Evolutionary conservation across 2,113 vertebrate genomes (phyloP), one percentile per base, ranked within the genome.

Genomic region (crab-eating macaque (Macaca fascicularis)): DNA sequence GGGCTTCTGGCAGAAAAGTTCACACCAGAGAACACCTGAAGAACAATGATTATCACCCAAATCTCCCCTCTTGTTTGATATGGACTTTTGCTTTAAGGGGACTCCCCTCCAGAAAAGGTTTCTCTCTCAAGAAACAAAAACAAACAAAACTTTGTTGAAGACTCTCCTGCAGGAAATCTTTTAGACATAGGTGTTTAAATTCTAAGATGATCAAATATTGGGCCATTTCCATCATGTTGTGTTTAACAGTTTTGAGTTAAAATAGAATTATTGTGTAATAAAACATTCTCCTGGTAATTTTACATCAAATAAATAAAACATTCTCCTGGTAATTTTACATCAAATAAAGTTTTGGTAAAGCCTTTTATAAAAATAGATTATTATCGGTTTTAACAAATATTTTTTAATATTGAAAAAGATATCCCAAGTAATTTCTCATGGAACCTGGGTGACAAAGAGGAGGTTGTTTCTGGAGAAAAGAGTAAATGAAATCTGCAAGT

Each of bases 151-250:
- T 13, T 52, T 92, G 17, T 25, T 95, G 30, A 69, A 80, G 25
- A 0, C 83, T 94, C 48, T 70, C 3, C 2, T 79, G 13, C 11
- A 69, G 48, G 82, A 78, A 95, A 55, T n/a, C 38, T 61, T 84
- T 55, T 55, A 86, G 52, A 45, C 64, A 9, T 17, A 20, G 23
- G 30, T 11, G 72, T 59, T 94, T 80, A 80, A 80, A 84, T 94
- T 93, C 43, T 87, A 93, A 92, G 38, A 70, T 59, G 19, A 90
- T 93, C 8, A 88, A 83, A 45, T 93, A 89, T 78, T 78, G 10
- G 10, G 6, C 2, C 40, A 35, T 81, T 91, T 95, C 25, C 4
- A 69, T 91, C n/a, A 85, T 61, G 1, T 61, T 13, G 0, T 52
- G 1, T 43, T 75, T 85, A 32, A 43, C 4, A 14, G 2, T 67